A percentile compares a stretch with the other conserved stretches of the same genome.
These are phyloP conservation scores for Pterois miles DNA, from an alignment of 2,797 vertebrate genomes.

Conservation along the genomic window DNA sequence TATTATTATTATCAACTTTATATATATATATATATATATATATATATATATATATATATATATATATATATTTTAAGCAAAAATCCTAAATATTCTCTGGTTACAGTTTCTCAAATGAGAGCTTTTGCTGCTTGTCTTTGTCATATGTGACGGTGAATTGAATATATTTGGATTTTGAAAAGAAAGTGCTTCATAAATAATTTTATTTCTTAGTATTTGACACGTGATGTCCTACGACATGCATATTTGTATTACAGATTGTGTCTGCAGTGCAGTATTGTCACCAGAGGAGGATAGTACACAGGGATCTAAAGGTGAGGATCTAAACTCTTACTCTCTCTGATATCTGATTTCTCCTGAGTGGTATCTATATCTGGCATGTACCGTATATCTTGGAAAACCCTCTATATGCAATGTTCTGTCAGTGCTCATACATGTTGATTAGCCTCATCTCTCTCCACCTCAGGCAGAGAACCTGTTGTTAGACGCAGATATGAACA, in stretches of 20 bases:
- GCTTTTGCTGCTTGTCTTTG: background rate
- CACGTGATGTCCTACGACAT: background rate
- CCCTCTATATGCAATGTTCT: background rate
- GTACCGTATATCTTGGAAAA: background rate
- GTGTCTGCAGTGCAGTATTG: constrained; percentile 98
- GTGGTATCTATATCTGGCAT: background rate
- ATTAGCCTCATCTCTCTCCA: background rate
- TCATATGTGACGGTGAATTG: background rate
- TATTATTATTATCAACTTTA: no score
- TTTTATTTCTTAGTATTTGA: background rate
- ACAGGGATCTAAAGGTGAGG: constrained; percentile 94
- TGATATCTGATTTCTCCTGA: constrained; percentile 15
- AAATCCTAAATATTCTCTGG: background rate
- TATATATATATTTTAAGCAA: no score
- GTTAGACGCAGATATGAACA: constrained; percentile 99
- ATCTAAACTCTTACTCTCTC: background rate
- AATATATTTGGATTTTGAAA: background rate
- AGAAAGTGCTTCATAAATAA: background rate
- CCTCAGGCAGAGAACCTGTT: constrained; percentile 96
- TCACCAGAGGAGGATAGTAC: constrained; percentile 96
- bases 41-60: no score
- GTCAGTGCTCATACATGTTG: background rate
- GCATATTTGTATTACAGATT: constrained; percentile 86
- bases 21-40: no score
- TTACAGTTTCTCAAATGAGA: background rate